Evolutionary conservation across 2,888 invertebrate genomes (phyloP).

Genomic region (Labia minor): DNA sequence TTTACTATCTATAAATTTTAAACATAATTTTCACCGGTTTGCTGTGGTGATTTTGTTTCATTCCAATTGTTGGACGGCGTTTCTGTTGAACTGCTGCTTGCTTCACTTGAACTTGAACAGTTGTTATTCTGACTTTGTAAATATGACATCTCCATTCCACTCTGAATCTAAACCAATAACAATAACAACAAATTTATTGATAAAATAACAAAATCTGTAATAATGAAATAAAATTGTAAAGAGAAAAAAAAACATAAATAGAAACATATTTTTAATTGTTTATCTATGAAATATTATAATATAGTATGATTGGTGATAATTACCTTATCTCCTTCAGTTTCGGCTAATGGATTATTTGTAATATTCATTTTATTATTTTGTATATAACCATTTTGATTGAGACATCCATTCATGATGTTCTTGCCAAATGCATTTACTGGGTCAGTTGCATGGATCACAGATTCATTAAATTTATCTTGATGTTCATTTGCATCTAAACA

Average conservation of each 20-base stretch:
- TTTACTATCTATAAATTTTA: constrained; percentile 21
- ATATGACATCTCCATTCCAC: constrained; percentile 57
- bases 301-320: no score
- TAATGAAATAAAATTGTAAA: no score
- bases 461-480: constrained; percentile 23
- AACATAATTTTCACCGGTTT: constrained; percentile 30
- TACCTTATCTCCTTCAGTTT: constrained; percentile 42
- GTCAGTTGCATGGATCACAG: constrained; percentile 21
- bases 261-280: no score
- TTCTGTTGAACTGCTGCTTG: constrained; percentile 17
- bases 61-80: not conserved
- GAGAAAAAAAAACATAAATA: no score
- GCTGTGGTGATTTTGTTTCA: not conserved
- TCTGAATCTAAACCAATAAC: constrained; percentile 36
- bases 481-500: constrained; percentile 13
- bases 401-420: constrained; percentile 21
- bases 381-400: constrained; percentile 37
- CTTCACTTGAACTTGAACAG: constrained; percentile 29
- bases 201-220: no score
- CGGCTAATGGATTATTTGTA: constrained; percentile 63
- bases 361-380: constrained; percentile 49
- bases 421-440: constrained; percentile 21
- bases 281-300: no score
- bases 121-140: constrained; percentile 55
- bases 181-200: no score